phyloP scores from a whole-genome alignment of 2,888 invertebrate species.

The Clusia tigrina region DNA sequence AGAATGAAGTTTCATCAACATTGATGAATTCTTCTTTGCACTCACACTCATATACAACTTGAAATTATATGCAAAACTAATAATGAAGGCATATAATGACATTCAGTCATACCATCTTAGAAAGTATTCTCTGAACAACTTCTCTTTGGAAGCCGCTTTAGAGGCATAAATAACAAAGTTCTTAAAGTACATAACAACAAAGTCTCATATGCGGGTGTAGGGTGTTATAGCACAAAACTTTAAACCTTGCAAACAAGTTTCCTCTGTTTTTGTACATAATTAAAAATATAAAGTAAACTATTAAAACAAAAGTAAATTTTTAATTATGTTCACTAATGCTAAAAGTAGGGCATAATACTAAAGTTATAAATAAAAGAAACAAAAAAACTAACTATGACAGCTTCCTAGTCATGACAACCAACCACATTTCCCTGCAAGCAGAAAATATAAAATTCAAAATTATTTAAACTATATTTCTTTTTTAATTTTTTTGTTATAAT shows the following conservation, averaged over 20 bases:
- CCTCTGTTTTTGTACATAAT: not conserved
- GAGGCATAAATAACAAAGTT: no score
- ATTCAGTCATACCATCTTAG: no score
- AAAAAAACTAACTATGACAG: constrained; percentile 25
- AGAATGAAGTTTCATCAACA: no score
- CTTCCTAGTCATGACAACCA: constrained; percentile 27
- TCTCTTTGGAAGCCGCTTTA: no score
- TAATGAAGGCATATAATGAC: no score
- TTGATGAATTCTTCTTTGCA: no score
- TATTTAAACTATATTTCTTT: constrained; percentile 20
- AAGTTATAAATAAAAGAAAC: constrained; percentile 7
- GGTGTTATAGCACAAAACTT: no score
- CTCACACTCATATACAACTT: no score
- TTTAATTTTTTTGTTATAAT: no score
- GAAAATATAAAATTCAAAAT: constrained; percentile 30
- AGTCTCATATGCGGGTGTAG: no score
- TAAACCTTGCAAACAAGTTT: not conserved
- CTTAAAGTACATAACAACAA: constrained; percentile 22
- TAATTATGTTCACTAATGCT: not conserved
- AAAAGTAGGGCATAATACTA: not conserved
- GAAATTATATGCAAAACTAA: no score
- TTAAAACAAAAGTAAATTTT: not conserved
- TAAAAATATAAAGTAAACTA: not conserved
- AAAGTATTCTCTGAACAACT: no score
- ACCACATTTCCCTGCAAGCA: constrained; percentile 5